phyloP scores from a whole-genome alignment of 2,888 invertebrate species.

The Stenodema calcarata region DNA sequence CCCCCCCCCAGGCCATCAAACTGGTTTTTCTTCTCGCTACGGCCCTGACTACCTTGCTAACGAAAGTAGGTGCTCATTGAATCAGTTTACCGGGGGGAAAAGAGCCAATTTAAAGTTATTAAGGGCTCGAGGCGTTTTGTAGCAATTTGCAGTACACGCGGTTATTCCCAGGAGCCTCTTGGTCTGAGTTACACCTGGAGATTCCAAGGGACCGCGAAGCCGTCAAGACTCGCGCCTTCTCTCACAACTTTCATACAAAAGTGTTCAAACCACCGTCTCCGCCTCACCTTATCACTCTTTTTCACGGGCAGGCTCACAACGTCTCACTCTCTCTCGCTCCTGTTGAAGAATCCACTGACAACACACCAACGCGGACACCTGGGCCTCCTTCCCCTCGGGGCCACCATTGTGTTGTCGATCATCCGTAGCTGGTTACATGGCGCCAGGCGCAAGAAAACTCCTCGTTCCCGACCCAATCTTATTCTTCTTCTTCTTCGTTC shows the following conservation, averaged over 20 bases:
- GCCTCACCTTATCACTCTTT: background rate
- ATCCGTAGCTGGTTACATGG: background rate
- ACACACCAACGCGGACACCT: background rate
- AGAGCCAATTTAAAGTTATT: no score
- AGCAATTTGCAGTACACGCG: background rate
- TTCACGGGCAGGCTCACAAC: background rate
- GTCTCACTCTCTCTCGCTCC: background rate
- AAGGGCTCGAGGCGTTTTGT: background rate
- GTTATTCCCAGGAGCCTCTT: background rate
- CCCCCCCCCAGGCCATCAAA: no score
- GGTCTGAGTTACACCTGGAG: background rate
- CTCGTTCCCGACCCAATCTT: background rate
- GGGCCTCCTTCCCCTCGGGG: background rate
- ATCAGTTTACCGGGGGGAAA: no score
- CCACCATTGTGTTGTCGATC: background rate
- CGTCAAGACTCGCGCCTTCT: background rate
- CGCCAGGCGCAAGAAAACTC: conserved; percentile 4
- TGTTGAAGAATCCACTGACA: background rate
- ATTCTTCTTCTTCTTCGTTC: background rate
- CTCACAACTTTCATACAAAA: background rate
- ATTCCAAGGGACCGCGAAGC: background rate
- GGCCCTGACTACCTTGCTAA: no score
- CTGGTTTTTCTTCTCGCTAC: no score
- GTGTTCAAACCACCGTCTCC: background rate
- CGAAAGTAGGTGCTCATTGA: no score